phyloP scores from a whole-genome alignment of 2,888 invertebrate genomes.

The Lacanobia wlatinum region DNA sequence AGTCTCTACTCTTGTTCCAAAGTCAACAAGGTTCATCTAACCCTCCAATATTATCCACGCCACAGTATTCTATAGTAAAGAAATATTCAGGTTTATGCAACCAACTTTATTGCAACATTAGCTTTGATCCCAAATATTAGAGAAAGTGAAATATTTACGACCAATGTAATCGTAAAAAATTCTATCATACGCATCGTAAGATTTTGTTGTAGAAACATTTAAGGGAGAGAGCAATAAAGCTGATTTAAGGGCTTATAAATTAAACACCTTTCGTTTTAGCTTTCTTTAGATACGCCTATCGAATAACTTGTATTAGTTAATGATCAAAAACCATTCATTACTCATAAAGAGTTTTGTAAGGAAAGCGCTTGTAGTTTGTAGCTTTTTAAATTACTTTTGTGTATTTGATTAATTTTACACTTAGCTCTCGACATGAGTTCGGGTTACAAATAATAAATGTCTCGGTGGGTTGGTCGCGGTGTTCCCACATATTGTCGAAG shows the following conservation, averaged over 20 bases:
- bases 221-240: slow-evolving; percentile 79
- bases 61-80: slow-evolving; percentile 10
- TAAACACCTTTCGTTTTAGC: slow-evolving; percentile 79
- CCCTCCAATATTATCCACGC: slow-evolving; percentile 27
- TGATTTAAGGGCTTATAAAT: slow-evolving; percentile 85
- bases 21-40: slow-evolving; percentile 61
- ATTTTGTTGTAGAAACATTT: slow-evolving; percentile 69
- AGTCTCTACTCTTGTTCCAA: slow-evolving; percentile 57
- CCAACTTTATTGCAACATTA: slow-evolving; percentile 50
- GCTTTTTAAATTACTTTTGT: slow-evolving; percentile 39
- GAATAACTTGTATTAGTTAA: slow-evolving; percentile 73
- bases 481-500: slow-evolving; percentile 64
- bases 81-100: slow-evolving; percentile 27
- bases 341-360: slow-evolving; percentile 37
- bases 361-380: slow-evolving; percentile 29
- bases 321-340: slow-evolving; percentile 71
- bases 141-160: slow-evolving; percentile 81
- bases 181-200: slow-evolving; percentile 68
- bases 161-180: slow-evolving; percentile 72
- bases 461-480: slow-evolving; percentile 58
- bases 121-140: slow-evolving; percentile 55
- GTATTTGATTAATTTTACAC: slow-evolving; percentile 45
- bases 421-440: slow-evolving; percentile 40
- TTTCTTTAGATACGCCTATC: slow-evolving; percentile 79
- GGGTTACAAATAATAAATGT: slow-evolving; percentile 42